A percentile compares a stretch with the other conserved stretches of the same genome.
Evolutionary conservation across 2,888 invertebrate genomes (phyloP).

Genomic region (Zootermopsis nevadensis): DNA sequence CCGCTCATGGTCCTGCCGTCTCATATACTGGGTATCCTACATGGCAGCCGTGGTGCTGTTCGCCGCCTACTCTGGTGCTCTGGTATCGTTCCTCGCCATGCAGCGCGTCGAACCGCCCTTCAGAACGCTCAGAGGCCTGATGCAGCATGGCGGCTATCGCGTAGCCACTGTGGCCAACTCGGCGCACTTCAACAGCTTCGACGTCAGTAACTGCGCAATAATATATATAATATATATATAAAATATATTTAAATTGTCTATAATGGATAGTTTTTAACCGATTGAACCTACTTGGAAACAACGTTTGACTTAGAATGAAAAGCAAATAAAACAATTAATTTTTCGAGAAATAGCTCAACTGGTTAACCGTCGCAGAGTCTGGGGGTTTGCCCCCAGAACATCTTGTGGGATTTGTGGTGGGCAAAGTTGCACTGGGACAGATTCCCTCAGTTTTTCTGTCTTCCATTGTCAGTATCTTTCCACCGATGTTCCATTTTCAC

Average conservation of each 20-base stretch:
- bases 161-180: not conserved
- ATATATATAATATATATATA: not conserved
- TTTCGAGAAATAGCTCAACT: too few species aligned
- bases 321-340: not conserved
- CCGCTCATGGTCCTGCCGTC: not conserved
- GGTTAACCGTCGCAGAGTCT: too few species aligned
- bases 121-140: not conserved
- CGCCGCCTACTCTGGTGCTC: not conserved
- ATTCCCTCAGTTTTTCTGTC: too few species aligned
- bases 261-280: not conserved
- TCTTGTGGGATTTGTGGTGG: too few species aligned
- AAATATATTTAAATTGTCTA: not conserved
- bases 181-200: not conserved
- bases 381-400: too few species aligned
- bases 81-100: not conserved
- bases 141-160: not conserved
- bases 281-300: not conserved
- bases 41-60: constrained; percentile 1
- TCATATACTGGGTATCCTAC: not conserved
- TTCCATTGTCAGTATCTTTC: too few species aligned
- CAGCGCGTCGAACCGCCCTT: not conserved
- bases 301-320: not conserved
- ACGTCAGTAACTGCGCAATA: not conserved
- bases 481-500: too few species aligned
- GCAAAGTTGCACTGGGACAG: too few species aligned